Evolutionary conservation across 2,888 invertebrate genomes (phyloP).

Genomic region (Synergus laeviventris): DNA sequence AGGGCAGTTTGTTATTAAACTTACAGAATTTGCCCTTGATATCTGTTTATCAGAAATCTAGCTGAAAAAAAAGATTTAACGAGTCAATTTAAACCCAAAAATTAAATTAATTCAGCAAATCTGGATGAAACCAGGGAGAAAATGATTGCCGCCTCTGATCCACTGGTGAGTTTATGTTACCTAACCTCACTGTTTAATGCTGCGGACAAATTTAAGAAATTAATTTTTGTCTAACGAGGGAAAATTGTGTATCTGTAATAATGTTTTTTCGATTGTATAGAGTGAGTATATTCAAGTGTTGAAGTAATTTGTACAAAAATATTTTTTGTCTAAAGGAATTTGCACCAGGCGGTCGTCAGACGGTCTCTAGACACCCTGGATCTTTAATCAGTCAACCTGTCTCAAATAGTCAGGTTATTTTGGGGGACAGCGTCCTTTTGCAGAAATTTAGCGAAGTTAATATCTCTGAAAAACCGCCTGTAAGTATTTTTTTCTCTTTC

Average conservation of each 20-base stretch:
- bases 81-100: slow-evolving; percentile 1
- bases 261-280: neutral
- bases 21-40: neutral
- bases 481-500: slow-evolving; percentile 54
- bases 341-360: slow-evolving; percentile 91
- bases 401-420: slow-evolving; percentile 70
- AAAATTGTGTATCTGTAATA: neutral
- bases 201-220: neutral
- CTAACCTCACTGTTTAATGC: slow-evolving; percentile 28
- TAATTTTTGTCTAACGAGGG: neutral
- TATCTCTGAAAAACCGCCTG: slow-evolving; percentile 79
- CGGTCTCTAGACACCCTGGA: slow-evolving; percentile 86
- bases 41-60: slow-evolving; percentile 25
- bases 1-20: neutral
- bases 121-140: slow-evolving; percentile 90
- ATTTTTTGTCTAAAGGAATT: slow-evolving; percentile 81
- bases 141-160: slow-evolving; percentile 95
- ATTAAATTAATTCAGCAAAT: slow-evolving; percentile 80
- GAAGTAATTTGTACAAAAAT: slow-evolving; percentile 18
- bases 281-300: neutral
- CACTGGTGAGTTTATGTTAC: slow-evolving; percentile 81
- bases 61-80: neutral
- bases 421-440: slow-evolving; percentile 82
- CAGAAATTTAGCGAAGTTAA: slow-evolving; percentile 87
- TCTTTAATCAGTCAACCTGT: slow-evolving; percentile 77